Conservation (phyloP, 2,797 vertebrate species). For the Pantherophis vulpinus region DNA sequence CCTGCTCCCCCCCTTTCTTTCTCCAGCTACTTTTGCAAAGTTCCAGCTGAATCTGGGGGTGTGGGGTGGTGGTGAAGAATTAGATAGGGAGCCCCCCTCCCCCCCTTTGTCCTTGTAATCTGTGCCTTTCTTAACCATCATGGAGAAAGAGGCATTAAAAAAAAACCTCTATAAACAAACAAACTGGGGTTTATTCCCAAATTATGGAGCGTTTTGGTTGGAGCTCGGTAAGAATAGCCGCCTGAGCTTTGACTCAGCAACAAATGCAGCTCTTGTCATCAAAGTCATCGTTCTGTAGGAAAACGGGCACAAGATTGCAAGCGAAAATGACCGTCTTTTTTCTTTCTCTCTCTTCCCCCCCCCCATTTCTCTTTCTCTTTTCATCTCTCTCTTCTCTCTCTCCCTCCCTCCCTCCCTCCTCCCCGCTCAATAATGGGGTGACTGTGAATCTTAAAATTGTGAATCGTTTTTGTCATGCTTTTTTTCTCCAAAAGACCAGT, state of each 20-base stretch:
- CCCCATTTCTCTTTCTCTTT: not conserved
- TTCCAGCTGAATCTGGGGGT: not conserved
- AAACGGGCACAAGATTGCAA: not conserved
- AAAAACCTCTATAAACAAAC: not conserved
- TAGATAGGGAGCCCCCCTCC: not conserved
- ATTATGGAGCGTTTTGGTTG: not conserved
- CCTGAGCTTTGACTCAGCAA: not conserved
- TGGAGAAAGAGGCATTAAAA: not conserved
- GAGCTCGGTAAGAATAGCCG: too few relatives aligned
- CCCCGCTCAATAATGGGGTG: not conserved
- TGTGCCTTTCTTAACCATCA: not conserved
- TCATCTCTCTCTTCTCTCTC: too few relatives aligned
- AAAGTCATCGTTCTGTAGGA: not conserved
- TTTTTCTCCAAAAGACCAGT: not conserved
- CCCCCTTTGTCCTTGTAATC: too few relatives aligned
- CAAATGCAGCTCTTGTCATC: not conserved
- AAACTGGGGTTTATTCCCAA: not conserved
- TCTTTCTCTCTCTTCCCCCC: not conserved
- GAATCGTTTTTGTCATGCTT: too few relatives aligned
- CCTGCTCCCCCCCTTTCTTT: too few relatives aligned
- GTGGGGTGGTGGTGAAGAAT: not conserved
- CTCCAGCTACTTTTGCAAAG: not conserved
- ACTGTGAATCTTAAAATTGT: not conserved
- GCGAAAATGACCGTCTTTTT: too few relatives aligned
- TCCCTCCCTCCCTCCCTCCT: rapidly evolving